A percentile compares a stretch with the other conserved stretches of the same genome.
Evolutionary conservation across 2,888 invertebrate genomes (phyloP).

Genomic region (Philonicus albiceps): DNA sequence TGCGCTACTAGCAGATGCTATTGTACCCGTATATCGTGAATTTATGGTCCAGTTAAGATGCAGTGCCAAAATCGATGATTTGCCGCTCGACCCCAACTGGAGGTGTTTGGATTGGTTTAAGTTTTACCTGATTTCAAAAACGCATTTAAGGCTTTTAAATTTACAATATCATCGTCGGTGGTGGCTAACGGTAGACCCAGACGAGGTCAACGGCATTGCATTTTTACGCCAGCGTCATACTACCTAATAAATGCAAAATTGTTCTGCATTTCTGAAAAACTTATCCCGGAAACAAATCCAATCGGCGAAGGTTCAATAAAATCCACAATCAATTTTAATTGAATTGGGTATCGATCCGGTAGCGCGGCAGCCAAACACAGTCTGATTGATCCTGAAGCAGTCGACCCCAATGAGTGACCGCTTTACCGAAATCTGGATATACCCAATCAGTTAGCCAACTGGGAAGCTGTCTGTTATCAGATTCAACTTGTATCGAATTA

Average conservation of each 20-base stretch:
- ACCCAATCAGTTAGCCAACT: slow-evolving; percentile 37
- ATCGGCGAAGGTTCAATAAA: slow-evolving; percentile 34
- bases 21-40: neutral
- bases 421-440: slow-evolving; percentile 32
- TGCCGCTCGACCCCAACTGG: neutral
- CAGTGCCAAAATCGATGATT: neutral
- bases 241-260: slow-evolving; percentile 23
- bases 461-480: slow-evolving; percentile 40
- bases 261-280: slow-evolving; percentile 1
- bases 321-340: slow-evolving; percentile 40
- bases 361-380: slow-evolving; percentile 2
- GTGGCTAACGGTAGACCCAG: neutral
- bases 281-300: slow-evolving; percentile 1
- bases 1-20: neutral
- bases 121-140: neutral
- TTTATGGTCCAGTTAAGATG: neutral
- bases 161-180: neutral
- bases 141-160: neutral
- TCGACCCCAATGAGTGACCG: slow-evolving; percentile 24
- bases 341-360: slow-evolving; percentile 28
- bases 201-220: neutral
- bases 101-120: neutral
- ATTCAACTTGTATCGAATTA: slow-evolving; percentile 36
- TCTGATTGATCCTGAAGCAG: slow-evolving; percentile 31
- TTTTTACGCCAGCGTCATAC: neutral